phyloP scores from a whole-genome alignment of 2,113 vertebrate genomes.

The Pagrus major region DNA sequence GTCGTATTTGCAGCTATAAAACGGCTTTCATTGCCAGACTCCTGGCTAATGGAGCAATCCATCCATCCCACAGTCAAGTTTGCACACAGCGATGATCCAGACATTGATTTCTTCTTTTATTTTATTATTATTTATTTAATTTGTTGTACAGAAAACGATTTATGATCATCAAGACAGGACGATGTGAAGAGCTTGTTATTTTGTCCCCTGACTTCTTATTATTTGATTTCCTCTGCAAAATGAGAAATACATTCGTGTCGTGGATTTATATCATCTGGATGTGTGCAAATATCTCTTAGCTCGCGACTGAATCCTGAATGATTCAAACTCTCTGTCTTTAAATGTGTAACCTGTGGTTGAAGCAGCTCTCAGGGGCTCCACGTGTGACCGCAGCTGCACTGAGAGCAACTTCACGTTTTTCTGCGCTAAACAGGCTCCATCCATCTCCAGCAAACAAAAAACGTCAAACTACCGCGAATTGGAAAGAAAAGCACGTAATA shows the following conservation, averaged over 20 bases:
- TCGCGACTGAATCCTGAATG: too few relatives aligned
- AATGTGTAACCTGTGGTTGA: too few relatives aligned
- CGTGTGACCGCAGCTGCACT: background rate
- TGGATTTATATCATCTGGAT: too few relatives aligned
- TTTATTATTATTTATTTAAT: too few relatives aligned
- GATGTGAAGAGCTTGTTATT: background rate
- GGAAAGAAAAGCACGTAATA: background rate
- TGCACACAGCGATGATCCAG: conserved; percentile 57
- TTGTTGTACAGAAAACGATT: conserved; percentile 28
- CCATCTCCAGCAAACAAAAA: conserved; percentile 29
- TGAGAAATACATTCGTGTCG: too few relatives aligned
- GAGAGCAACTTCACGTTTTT: conserved; percentile 16
- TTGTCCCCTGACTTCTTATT: background rate
- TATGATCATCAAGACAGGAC: conserved; percentile 15
- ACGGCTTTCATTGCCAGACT: conserved; percentile 48
- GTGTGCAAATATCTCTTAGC: too few relatives aligned
- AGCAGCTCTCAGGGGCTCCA: background rate
- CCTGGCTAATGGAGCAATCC: conserved; percentile 66
- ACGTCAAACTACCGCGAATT: conserved; percentile 1
- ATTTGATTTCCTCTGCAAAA: too few relatives aligned
- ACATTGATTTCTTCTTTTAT: conserved; percentile 41
- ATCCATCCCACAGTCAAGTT: conserved; percentile 55
- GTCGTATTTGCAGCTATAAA: conserved; percentile 58
- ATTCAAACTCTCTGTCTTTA: too few relatives aligned
- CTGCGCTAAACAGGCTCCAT: conserved; percentile 7